phyloP scores from a whole-genome alignment of 2,113 vertebrate genomes.

The Vicugna pacos region DNA sequence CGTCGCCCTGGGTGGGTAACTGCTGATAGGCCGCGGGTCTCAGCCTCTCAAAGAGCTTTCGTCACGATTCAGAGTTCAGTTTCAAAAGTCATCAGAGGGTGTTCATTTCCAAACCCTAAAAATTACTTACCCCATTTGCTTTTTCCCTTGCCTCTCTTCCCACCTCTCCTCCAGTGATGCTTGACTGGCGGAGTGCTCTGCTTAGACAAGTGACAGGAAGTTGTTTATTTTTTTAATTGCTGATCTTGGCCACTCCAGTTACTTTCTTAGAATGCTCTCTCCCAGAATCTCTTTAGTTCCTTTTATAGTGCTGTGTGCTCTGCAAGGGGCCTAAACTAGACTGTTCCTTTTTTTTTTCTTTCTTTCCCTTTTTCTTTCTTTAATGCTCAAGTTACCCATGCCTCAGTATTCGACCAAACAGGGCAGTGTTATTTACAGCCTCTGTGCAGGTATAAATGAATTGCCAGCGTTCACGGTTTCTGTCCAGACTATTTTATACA shows the following conservation, averaged over 20 bases:
- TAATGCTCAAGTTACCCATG: neutral
- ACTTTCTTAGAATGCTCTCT: slow-evolving; percentile 62
- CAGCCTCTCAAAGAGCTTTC: neutral
- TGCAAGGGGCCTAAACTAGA: slow-evolving; percentile 4
- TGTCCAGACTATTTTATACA: neutral
- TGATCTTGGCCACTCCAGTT: neutral
- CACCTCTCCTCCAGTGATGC: neutral
- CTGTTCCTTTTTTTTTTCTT: neutral
- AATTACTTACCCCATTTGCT: neutral
- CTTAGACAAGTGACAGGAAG: neutral
- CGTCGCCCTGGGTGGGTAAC: neutral
- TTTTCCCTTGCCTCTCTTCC: neutral
- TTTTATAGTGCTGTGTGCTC: slow-evolving; percentile 30
- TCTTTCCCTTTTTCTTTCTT: slow-evolving; percentile 7
- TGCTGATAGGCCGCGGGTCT: neutral
- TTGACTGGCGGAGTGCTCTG: neutral
- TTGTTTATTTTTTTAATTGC: slow-evolving; percentile 34
- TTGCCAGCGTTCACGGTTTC: neutral
- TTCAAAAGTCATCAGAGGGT: neutral
- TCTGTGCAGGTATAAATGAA: neutral
- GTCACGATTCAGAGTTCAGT: neutral
- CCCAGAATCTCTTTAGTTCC: slow-evolving; percentile 5
- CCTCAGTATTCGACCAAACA: neutral
- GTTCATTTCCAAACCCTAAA: neutral
- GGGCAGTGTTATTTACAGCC: neutral